Evolutionary conservation across 2,113 vertebrate genomes (phyloP).

Genomic region (Variabilichromis moorii): DNA sequence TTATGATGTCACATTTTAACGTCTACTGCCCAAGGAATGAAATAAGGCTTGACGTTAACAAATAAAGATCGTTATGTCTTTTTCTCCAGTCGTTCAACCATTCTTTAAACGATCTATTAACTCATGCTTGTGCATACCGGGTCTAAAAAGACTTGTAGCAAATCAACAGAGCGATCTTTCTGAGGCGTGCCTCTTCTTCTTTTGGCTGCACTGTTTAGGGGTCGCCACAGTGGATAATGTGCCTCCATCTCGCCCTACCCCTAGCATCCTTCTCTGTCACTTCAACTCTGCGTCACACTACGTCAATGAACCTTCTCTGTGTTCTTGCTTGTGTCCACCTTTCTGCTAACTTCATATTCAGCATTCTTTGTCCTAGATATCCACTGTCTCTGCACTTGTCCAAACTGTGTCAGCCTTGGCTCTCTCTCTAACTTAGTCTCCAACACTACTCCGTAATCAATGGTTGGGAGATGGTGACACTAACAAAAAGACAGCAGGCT

Average conservation of each 20-base stretch:
- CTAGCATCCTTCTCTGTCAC: not conserved
- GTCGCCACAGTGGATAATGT: not conserved
- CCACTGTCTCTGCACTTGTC: not conserved
- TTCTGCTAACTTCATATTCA: not conserved
- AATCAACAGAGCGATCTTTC: not conserved
- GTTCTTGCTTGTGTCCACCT: not conserved
- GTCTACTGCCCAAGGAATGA: not conserved
- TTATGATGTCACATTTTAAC: not conserved
- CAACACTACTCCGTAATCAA: not conserved
- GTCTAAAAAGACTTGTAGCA: not conserved
- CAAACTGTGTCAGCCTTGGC: not conserved
- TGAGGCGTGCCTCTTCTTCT: not conserved
- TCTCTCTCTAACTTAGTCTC: not conserved
- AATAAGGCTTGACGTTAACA: not conserved
- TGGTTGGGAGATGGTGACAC: not conserved
- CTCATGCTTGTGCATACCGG: not conserved
- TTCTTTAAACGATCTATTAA: not conserved
- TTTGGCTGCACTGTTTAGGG: not conserved
- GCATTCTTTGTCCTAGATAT: not conserved
- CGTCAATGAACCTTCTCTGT: not conserved
- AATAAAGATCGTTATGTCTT: not conserved
- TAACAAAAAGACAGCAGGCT: not conserved
- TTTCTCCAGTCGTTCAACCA: not conserved
- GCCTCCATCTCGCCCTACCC: not conserved
- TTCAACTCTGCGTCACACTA: not conserved